Evolutionary conservation across 1,140 invertebrate genomes (phyloP), one percentile per base, ranked within the genome.

Genomic region (Drosophila punjabiensis): DNA sequence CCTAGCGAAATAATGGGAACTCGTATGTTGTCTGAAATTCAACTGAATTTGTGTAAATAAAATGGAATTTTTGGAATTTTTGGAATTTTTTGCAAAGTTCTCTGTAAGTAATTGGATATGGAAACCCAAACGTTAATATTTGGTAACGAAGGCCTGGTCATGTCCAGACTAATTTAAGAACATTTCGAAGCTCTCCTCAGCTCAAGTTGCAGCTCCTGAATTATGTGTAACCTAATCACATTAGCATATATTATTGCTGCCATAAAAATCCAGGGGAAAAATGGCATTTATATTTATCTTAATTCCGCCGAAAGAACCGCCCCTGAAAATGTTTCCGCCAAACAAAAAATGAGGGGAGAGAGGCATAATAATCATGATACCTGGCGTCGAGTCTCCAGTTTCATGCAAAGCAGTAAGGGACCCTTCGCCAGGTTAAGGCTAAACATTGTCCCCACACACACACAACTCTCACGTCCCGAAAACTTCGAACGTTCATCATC

Each of bases 41-140:
- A 79, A 59, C 18, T 45, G 76, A 69, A 85, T 80, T 82, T 88
- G 81, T 83, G 84, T 88, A 88, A 88, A 88, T 88, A 88, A 88
- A 88, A 85, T 48, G 32, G 70, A 85, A 79, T 86, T 89, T 89
- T 89, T 83, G 82, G 89, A 89, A 88, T 82, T 89, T 89, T 89
- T 80, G 82, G 84, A 89, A 88, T 70, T 76, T 70, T 76, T 84
- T 64, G 30, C 53, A 66, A 66, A 59, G 53, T 65, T 47, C 55
- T 55, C 16, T 32, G 33, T 28, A 41, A 64, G 76, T 77, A 68
- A 78, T 62, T 41, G 43, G 33, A 68, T 45, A 14, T 52, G 5
- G 16, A 11, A 2, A 16, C 20, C 2, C 11, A 61, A 32, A 61
- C 63, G 55, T 47, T 73, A 74, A 33, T 48, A 33, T 52, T 41